Evolutionary conservation across 2,113 vertebrate species (phyloP).

Genomic region (Helogale parvula): DNA sequence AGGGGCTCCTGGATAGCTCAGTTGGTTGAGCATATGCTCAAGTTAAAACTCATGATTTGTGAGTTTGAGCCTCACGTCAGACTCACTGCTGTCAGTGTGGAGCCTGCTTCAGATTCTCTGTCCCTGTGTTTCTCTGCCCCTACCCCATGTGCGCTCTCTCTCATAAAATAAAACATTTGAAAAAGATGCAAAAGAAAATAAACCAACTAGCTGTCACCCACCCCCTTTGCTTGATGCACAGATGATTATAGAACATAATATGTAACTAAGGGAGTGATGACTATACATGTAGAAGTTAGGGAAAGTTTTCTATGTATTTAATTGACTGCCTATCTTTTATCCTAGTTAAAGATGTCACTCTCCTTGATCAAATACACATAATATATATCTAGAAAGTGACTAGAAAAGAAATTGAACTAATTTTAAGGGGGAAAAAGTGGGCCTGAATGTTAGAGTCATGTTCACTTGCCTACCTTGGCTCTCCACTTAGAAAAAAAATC

Average conservation of each 20-base stretch:
- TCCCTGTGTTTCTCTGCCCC: too few relatives aligned
- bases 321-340: background rate
- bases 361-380: background rate
- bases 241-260: accelerated
- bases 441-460: background rate
- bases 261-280: background rate
- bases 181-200: background rate
- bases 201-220: background rate
- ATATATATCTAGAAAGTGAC: background rate
- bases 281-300: background rate
- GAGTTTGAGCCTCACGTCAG: too few relatives aligned
- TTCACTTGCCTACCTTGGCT: background rate
- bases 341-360: background rate
- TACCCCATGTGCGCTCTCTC: too few relatives aligned
- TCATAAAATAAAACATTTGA: too few relatives aligned
- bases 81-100: too few relatives aligned
- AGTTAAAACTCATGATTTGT: too few relatives aligned
- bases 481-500: background rate
- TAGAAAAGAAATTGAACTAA: background rate
- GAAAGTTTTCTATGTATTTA: background rate
- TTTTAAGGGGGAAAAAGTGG: background rate
- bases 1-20: too few relatives aligned
- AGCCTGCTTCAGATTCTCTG: too few relatives aligned
- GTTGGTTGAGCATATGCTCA: too few relatives aligned
- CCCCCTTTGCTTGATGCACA: too few relatives aligned